A percentile compares a stretch with the other conserved stretches of the same genome.
Conservation (phyloP, 2,113 vertebrate genomes). For the Micronycteris hirsuta region DNA sequence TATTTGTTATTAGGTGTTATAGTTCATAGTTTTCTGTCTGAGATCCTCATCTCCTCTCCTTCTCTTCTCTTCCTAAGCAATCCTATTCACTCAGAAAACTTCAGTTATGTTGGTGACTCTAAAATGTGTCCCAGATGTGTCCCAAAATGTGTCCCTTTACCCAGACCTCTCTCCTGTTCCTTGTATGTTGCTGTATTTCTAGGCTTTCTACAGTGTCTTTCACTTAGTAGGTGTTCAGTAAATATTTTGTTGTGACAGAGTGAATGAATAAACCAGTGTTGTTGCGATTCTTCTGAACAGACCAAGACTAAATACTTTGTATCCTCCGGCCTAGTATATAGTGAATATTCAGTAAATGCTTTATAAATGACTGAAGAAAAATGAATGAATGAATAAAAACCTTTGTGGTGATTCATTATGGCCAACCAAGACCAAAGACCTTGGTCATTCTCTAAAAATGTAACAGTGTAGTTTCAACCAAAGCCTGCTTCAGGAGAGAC, state of each 20-base stretch:
- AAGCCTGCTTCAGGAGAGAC: neutral
- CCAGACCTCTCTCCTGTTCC: neutral
- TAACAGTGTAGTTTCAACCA: neutral
- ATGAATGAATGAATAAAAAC: neutral
- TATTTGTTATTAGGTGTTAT: neutral
- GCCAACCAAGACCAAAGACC: neutral
- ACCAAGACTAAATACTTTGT: neutral
- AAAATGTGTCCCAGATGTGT: neutral
- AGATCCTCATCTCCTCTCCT: neutral
- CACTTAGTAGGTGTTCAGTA: neutral
- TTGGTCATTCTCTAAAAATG: constrained; percentile 20
- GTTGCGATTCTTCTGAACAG: neutral
- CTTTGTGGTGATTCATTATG: neutral
- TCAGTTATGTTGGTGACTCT: neutral
- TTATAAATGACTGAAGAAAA: constrained; percentile 5
- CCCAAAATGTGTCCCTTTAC: too few relatives aligned
- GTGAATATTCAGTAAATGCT: neutral
- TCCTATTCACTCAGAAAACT: neutral
- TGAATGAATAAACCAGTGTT: neutral
- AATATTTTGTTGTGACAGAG: neutral
- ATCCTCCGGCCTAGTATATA: neutral
- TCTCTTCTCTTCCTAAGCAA: neutral
- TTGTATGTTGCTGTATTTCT: neutral
- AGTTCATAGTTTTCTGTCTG: neutral
- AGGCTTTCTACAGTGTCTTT: neutral